phyloP scores from a whole-genome alignment of 2,797 vertebrate genomes.

The Phataginus tricuspis region DNA sequence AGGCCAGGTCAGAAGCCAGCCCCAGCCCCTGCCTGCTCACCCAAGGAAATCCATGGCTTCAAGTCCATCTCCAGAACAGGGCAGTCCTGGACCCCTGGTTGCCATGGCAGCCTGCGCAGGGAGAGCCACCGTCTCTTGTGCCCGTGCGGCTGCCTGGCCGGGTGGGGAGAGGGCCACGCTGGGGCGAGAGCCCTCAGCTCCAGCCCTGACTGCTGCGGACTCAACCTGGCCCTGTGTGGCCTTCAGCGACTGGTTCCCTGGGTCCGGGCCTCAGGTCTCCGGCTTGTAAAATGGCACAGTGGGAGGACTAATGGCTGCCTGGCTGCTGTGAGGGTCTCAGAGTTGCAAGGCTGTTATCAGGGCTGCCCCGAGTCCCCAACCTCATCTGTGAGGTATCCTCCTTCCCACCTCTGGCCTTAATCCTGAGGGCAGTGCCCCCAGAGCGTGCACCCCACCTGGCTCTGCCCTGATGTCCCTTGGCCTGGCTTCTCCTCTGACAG shows the following conservation, averaged over 20 bases:
- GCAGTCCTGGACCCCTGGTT: constrained; percentile 40
- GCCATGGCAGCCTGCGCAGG: constrained; percentile 35
- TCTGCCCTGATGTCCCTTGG: neutral
- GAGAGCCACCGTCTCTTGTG: neutral
- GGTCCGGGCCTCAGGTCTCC: neutral
- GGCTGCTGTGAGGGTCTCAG: neutral
- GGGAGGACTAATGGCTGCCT: accelerated
- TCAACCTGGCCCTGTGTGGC: neutral
- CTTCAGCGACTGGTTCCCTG: neutral
- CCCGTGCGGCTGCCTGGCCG: neutral
- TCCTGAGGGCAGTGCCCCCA: neutral
- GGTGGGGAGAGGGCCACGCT: too few species aligned
- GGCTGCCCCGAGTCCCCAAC: neutral
- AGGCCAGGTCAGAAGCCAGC: neutral
- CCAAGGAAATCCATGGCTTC: neutral
- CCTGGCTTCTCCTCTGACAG: neutral
- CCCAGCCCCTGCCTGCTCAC: neutral
- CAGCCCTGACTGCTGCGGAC: neutral
- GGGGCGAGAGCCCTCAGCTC: too few species aligned
- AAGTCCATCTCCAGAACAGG: neutral
- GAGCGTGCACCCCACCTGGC: too few species aligned
- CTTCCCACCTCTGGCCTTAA: neutral
- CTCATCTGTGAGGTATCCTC: accelerated
- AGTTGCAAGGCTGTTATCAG: neutral
- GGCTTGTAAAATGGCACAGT: neutral